These are phyloP conservation scores for Hyles lineata DNA, from an alignment of 2,888 invertebrate genomes.

Conservation along the genomic window DNA sequence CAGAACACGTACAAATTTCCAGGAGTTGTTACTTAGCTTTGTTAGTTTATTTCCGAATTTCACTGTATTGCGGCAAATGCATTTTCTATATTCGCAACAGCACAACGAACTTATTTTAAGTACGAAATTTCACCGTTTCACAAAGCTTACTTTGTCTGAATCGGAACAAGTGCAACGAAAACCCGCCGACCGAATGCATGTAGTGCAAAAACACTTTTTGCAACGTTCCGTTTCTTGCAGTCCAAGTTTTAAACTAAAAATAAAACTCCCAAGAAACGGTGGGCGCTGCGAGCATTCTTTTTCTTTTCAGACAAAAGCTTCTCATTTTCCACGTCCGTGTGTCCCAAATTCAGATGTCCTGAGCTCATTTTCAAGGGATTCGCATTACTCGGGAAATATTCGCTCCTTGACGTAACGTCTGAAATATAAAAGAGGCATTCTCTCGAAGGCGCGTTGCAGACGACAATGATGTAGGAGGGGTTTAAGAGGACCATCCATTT, in stretches of 20 bases:
- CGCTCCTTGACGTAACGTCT: conserved; percentile 52
- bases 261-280: conserved; percentile 18
- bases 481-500: conserved; percentile 32
- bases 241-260: conserved; percentile 14
- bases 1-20: not conserved
- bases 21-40: not conserved
- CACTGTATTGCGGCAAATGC: conserved; percentile 5
- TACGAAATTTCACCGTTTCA: conserved; percentile 9
- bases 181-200: not conserved
- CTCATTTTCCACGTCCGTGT: conserved; percentile 39
- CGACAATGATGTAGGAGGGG: conserved; percentile 36
- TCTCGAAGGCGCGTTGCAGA: conserved; percentile 45
- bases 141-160: conserved; percentile 20
- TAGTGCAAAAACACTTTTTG: conserved; percentile 16
- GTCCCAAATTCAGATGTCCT: conserved; percentile 46
- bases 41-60: not conserved
- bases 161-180: conserved; percentile 19
- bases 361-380: conserved; percentile 52
- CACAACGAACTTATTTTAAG: conserved; percentile 23
- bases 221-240: conserved; percentile 20
- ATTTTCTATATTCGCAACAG: conserved; percentile 1
- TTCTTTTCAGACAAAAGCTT: conserved; percentile 36
- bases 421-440: conserved; percentile 65
- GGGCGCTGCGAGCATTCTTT: conserved; percentile 38
- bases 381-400: conserved; percentile 58